phyloP scores from a whole-genome alignment of 2,888 invertebrate species.

The Bellardia pandia region DNA sequence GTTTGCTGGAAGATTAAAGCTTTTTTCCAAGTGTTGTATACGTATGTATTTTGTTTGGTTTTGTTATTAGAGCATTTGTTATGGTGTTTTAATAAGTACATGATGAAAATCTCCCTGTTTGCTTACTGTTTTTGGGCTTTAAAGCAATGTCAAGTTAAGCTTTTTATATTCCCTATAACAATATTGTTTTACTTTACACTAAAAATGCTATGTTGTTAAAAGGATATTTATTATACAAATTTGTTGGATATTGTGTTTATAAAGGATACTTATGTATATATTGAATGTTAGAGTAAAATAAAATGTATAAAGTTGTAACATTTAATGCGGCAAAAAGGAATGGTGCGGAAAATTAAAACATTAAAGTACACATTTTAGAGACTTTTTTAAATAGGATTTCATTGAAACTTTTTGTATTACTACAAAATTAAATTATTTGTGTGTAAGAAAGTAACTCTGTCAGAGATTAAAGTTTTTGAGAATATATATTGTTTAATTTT shows the following conservation, averaged over 20 bases:
- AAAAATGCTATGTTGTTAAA: background rate
- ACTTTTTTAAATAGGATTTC: background rate
- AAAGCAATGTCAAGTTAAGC: background rate
- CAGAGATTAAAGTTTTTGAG: too few relatives aligned
- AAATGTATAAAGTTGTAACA: background rate
- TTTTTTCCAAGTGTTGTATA: too few relatives aligned
- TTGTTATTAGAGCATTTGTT: constrained; percentile 32
- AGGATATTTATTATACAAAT: background rate
- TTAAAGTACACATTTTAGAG: background rate
- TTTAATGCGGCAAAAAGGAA: background rate
- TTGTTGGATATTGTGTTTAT: background rate
- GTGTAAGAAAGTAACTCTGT: too few relatives aligned
- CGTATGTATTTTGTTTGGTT: background rate
- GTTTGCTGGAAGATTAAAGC: constrained; percentile 6
- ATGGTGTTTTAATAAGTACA: constrained; percentile 7
- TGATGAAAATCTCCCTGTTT: constrained; percentile 13
- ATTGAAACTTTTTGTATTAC: too few relatives aligned
- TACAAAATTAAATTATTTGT: too few relatives aligned
- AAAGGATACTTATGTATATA: background rate
- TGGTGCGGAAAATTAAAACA: background rate
- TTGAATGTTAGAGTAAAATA: background rate
- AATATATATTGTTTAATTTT: too few relatives aligned
- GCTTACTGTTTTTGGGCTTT: background rate
- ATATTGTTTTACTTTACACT: background rate
- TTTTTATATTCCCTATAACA: background rate